These are phyloP conservation scores for Pituophis catenifer DNA, from an alignment of 2,113 vertebrate species.

Conservation along the genomic window DNA sequence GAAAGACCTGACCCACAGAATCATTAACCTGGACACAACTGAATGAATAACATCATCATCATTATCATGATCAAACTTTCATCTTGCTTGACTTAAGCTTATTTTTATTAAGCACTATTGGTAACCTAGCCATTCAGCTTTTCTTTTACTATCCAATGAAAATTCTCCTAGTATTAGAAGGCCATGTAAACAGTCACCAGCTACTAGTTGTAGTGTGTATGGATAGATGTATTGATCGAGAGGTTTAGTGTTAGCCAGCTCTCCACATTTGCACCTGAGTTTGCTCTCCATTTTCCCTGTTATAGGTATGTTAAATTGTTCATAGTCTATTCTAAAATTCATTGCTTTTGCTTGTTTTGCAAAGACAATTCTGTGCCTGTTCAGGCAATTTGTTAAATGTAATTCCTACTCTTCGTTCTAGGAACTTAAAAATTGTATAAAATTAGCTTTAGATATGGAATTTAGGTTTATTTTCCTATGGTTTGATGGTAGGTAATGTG, in stretches of 20 bases:
- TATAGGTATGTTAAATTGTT: not conserved
- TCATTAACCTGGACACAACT: too few relatives aligned
- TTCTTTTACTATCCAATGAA: not conserved
- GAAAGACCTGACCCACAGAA: too few relatives aligned
- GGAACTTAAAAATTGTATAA: not conserved
- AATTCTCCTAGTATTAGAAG: not conserved
- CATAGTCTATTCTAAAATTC: not conserved
- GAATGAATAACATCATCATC: too few relatives aligned
- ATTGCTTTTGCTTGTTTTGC: not conserved
- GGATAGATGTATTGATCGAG: not conserved
- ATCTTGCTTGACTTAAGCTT: not conserved
- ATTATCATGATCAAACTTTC: not conserved
- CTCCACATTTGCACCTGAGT: not conserved
- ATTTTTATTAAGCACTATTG: not conserved
- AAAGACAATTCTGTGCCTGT: not conserved
- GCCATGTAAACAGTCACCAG: not conserved
- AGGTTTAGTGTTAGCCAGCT: not conserved
- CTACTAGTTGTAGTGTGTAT: not conserved
- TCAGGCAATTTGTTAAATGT: not conserved
- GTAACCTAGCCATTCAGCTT: not conserved
- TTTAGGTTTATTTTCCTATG: not conserved
- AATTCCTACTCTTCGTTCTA: not conserved
- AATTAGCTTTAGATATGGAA: not conserved
- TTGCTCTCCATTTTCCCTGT: not conserved
- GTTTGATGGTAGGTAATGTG: not conserved